Evolutionary conservation across 2,113 vertebrate species (phyloP), one percentile per base, ranked within the genome.

Genomic region (Bambusicola thoracicus): DNA sequence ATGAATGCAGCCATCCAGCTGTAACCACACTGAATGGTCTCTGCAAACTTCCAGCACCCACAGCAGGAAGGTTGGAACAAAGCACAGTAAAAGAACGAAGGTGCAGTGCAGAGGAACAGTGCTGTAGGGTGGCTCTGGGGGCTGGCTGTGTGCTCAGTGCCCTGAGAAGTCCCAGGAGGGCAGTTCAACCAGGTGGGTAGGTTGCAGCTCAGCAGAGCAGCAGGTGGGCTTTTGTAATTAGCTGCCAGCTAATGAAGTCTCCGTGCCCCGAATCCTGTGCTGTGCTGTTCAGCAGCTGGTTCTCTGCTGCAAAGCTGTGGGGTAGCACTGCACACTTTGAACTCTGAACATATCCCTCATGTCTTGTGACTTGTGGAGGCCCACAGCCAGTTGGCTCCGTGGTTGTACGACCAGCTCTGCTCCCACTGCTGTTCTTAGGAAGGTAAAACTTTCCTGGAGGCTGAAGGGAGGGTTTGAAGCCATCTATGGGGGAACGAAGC

Each of bases 301-400:
- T 84, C 66, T 80, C 49, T 34, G 14, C 27, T 10, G 36, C 11
- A 17, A 18, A 34, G 70, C 36, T 55, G 27, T 34, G 38, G 36
- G 90, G 51, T 9, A 81, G 19, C 32, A 6, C 36, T 56, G 85
- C 34, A 30, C 27, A 1, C 34, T 25, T 61, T 25, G 22, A 59
- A 74, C 69, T 55, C 32, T 30, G 55, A 85, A 24, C 32, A 0
- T 49, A 14, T 29, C 69, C 51, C 56, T 94, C 43, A 18, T 1
- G 0, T 51, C 72, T 46, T 59, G 56, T n/a, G 6, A 25, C 70
- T 48, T 32, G 66, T 48, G 69, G 40, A 89, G 48, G 40, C 38
- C 61, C 5, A 0, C 0, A 2, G 63, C 30, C 30, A 8, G 0
- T 41, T 73, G 59, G n/a, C 19, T 86, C 65, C 0, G 0, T 48